Conservation (phyloP, 2,113 vertebrate genomes). For the Clarias batrachus region DNA sequence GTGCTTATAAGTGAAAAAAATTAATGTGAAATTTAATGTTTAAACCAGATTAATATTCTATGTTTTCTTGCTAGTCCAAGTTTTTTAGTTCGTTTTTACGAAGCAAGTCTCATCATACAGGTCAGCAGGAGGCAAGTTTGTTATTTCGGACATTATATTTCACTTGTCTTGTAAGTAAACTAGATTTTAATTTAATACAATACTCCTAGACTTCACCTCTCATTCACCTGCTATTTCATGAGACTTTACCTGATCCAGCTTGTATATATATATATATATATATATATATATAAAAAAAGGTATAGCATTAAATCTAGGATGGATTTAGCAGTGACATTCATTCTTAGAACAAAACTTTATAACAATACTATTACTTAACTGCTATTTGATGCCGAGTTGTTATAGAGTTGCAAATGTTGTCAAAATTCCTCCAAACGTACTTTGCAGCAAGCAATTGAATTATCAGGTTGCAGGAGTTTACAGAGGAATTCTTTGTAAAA, state of each 20-base stretch:
- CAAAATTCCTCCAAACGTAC: not conserved
- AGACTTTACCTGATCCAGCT: not conserved
- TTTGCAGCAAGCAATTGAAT: not conserved
- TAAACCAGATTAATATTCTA: too few species aligned
- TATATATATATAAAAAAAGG: too few species aligned
- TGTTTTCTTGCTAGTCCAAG: too few species aligned
- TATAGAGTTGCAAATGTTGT: not conserved
- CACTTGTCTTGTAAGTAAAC: not conserved
- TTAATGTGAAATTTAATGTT: too few species aligned
- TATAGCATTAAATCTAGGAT: not conserved
- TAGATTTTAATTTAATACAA: not conserved
- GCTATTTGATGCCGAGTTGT: not conserved
- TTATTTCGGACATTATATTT: not conserved
- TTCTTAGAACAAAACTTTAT: not conserved
- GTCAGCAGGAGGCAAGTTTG: not conserved
- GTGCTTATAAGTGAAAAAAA: too few species aligned
- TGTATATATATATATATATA: not conserved
- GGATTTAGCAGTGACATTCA: not conserved
- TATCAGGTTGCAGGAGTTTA: not conserved
- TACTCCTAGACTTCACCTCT: not conserved
- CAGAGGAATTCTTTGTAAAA: not conserved
- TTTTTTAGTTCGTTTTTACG: too few species aligned
- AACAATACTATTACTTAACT: not conserved
- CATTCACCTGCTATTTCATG: not conserved
- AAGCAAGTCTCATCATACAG: too few species aligned